Conservation (phyloP, 2,797 vertebrate species). For the Tadarida brasiliensis region DNA sequence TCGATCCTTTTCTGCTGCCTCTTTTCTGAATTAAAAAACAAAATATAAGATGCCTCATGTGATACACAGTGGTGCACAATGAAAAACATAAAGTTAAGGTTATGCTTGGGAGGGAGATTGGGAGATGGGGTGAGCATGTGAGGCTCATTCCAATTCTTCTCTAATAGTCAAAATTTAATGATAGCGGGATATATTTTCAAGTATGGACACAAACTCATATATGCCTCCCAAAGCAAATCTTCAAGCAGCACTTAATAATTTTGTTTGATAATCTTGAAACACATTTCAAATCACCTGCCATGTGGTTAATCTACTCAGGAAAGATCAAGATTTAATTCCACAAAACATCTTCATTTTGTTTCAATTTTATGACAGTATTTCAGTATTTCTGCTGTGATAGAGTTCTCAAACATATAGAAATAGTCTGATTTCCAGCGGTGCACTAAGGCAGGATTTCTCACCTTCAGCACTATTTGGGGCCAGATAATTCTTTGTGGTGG, state of each 20-base stretch:
- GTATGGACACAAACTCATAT: not conserved
- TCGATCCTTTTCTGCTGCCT: slow-evolving; percentile 80
- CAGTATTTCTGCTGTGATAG: not conserved
- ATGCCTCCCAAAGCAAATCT: slow-evolving; percentile 6
- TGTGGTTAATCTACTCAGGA: not conserved
- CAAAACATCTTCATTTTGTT: not conserved
- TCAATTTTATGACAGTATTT: not conserved
- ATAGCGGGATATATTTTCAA: not conserved
- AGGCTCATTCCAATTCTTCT: not conserved
- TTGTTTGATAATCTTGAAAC: slow-evolving; percentile 1
- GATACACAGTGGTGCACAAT: not conserved
- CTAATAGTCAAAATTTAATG: not conserved
- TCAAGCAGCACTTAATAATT: not conserved
- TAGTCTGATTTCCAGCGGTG: not conserved
- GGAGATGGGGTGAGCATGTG: not conserved
- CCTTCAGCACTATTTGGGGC: not conserved
- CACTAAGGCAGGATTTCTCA: not conserved
- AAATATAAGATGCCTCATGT: not conserved
- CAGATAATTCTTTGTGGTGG: not conserved
- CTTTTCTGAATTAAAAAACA: slow-evolving; percentile 83
- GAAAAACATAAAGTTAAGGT: slow-evolving; percentile 13
- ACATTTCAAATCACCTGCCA: slow-evolving; percentile 9
- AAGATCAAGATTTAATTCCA: slow-evolving; percentile 9
- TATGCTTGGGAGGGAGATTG: not conserved
- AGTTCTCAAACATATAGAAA: not conserved